These are phyloP conservation scores for Ichneumoninae sp. DNA, from an alignment of 2,888 invertebrate genomes.

Conservation along the genomic window DNA sequence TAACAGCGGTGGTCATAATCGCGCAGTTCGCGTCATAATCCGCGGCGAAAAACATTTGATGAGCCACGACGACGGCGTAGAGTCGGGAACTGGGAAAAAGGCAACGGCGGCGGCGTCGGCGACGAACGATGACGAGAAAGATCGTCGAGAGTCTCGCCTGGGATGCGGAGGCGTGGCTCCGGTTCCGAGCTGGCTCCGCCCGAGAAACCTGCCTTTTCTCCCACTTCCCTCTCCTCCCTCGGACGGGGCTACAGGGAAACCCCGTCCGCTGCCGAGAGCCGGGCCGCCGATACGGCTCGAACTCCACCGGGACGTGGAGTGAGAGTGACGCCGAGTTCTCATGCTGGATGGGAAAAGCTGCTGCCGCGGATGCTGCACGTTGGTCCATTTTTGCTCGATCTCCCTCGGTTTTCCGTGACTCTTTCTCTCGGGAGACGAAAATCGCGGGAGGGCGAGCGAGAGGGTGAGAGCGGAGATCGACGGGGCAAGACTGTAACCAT, in stretches of 20 bases:
- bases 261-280: constrained; percentile 35
- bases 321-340: constrained; percentile 57
- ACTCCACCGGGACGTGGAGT: constrained; percentile 43
- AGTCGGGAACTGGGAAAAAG: constrained; percentile 79
- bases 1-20: constrained; percentile 82
- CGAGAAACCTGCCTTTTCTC: constrained; percentile 66
- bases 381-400: constrained; percentile 51
- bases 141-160: constrained; percentile 52
- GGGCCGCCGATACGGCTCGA: constrained; percentile 21
- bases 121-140: constrained; percentile 56
- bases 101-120: constrained; percentile 68
- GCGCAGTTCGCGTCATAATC: constrained; percentile 84
- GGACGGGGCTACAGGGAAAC: constrained; percentile 28
- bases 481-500: background rate
- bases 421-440: background rate
- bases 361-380: constrained; percentile 30
- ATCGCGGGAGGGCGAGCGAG: constrained; percentile 34
- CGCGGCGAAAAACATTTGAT: constrained; percentile 84
- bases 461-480: constrained; percentile 10
- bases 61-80: constrained; percentile 72
- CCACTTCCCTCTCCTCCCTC: background rate
- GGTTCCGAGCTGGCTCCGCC: constrained; percentile 72
- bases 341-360: constrained; percentile 43
- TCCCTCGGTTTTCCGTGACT: background rate
- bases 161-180: constrained; percentile 74